Conservation (phyloP, 1,140 invertebrate species). For the Pseudomyrmex flavicornis region DNA sequence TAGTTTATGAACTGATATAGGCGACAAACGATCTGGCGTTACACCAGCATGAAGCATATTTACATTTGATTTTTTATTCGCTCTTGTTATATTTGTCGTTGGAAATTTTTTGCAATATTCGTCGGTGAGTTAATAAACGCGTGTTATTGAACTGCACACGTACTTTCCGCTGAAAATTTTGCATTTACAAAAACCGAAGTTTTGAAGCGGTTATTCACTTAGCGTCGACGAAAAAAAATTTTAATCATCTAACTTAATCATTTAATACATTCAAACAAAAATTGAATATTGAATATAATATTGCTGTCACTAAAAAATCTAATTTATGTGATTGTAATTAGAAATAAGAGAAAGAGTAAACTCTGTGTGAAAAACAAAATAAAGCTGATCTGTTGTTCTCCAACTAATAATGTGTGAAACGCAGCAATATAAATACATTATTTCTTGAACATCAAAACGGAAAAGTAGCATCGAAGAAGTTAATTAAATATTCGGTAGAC, state of each 20-base stretch:
- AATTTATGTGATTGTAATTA: not conserved
- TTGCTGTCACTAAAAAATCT: not conserved
- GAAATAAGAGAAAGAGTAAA: too few species aligned
- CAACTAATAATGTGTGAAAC: not conserved
- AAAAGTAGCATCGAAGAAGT: not conserved
- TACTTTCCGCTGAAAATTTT: constrained; percentile 1
- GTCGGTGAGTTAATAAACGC: constrained; percentile 4
- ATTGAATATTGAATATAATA: too few species aligned
- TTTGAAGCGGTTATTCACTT: not conserved
- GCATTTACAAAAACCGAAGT: not conserved
- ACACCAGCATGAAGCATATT: constrained; percentile 12
- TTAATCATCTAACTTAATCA: not conserved
- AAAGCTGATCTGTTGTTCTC: not conserved
- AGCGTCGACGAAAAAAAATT: not conserved
- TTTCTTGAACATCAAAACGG: not conserved
- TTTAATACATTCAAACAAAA: not conserved
- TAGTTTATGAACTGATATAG: constrained; percentile 5
- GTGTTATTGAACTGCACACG: constrained; percentile 16
- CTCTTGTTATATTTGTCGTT: constrained; percentile 20
- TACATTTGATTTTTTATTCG: constrained; percentile 39
- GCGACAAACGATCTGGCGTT: constrained; percentile 16
- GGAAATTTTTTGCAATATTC: constrained; percentile 25
- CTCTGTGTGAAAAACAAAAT: too few species aligned
- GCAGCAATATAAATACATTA: not conserved
- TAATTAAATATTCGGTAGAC: constrained; percentile 52